Evolutionary conservation across 30 jellyfish, hydroid and myxozoan genomes (phyloP), one percentile per base, ranked within the genome.

Genomic region (Calvadosia cruxmelitensis): DNA sequence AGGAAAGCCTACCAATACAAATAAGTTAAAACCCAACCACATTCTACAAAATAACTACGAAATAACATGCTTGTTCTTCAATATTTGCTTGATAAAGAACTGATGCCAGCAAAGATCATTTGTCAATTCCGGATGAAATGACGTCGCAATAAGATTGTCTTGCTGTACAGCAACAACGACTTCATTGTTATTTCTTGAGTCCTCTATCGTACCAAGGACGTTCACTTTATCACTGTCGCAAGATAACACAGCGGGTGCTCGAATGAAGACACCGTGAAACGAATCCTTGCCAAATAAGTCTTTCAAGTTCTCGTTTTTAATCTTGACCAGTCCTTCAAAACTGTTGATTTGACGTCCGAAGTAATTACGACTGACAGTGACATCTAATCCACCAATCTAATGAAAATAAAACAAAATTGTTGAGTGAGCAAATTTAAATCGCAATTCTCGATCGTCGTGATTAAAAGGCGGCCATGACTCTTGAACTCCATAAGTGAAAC

Each of bases 111-210:
- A 34, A 0, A 50, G 30, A 74, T 90, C 98, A 15, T 78, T 84
- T 3, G 98, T 90, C 49, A 90, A 68, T 49, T 90, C 98, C 3
- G 98, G 98, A 50, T 90, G 98, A 71, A 90, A 90, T 0, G 98
- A 77, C 20, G 98, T 90, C 62, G 93, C 98, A 5, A 90, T 66
- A 3, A 90, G 7, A 63, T 90, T 81, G n/a, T 73, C 78, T 66
- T 90, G 95, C 48, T 73, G 73, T 16, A 90, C 98, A n/a, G 95
- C 98, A 16, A 90, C 95, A 52, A 82, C 70, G 24, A 90, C 83
- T 13, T 81, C 64, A 2, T 71, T 35, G 42, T 50, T 70, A 12
- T 31, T 67, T 0, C 66, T 52, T 3, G 52, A 42, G 25, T 72
- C 71, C 1, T 0, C 13, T 30, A 90, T 79, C 1, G 94, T 76